Evolutionary conservation across 2,888 invertebrate genomes (phyloP).

Genomic region (Drosophila colorata): DNA sequence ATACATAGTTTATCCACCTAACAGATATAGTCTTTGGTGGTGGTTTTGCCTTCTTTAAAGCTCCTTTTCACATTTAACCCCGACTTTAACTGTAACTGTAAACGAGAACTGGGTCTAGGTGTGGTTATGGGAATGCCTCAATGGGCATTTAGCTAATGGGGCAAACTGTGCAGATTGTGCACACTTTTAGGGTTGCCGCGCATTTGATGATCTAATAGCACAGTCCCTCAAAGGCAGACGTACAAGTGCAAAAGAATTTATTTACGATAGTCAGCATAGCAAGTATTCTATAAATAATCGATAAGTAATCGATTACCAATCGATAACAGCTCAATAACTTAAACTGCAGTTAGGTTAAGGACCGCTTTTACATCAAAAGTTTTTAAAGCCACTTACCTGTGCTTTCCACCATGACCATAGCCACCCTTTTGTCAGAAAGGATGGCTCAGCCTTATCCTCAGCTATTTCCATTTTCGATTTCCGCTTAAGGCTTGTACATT

Average conservation of each 20-base stretch:
- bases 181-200: conserved; percentile 42
- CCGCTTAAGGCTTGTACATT: too few species aligned
- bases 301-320: conserved; percentile 4
- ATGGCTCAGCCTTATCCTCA: too few species aligned
- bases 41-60: conserved; percentile 30
- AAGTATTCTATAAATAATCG: conserved; percentile 7
- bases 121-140: conserved; percentile 41
- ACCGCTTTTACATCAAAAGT: too few species aligned
- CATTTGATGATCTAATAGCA: conserved; percentile 47
- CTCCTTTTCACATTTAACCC: not conserved
- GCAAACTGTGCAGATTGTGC: conserved; percentile 19
- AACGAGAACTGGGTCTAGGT: conserved; percentile 57
- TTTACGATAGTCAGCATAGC: not conserved
- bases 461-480: too few species aligned
- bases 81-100: conserved; percentile 18
- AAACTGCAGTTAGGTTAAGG: too few species aligned
- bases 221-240: not conserved
- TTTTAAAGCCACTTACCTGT: too few species aligned
- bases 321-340: too few species aligned
- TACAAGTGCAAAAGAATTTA: not conserved
- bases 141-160: conserved; percentile 26
- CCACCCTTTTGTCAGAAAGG: too few species aligned
- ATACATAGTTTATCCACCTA: conserved; percentile 33
- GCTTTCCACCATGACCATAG: too few species aligned
- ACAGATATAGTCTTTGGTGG: not conserved